Evolutionary conservation across 1,140 invertebrate genomes (phyloP).

Genomic region (Drosophila kohkoa): DNA sequence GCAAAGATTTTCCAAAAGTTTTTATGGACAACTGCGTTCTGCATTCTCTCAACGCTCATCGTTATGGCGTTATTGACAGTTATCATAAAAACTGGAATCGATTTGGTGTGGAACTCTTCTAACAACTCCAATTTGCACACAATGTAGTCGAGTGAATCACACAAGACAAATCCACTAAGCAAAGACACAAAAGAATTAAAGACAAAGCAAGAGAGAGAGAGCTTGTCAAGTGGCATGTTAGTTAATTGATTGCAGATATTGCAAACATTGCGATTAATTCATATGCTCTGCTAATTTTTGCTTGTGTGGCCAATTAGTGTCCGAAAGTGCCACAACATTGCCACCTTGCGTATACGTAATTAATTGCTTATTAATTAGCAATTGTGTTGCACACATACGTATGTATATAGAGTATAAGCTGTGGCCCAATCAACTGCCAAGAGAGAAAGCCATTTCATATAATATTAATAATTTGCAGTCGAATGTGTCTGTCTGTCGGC

Average conservation of each 20-base stretch:
- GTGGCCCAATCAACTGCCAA: constrained; percentile 42
- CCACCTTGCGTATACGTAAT: constrained; percentile 38
- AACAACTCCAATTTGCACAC: not conserved
- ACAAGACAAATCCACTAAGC: not conserved
- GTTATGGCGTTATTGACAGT: constrained; percentile 2
- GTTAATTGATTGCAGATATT: constrained; percentile 40
- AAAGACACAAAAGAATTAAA: not conserved
- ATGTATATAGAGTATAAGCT: constrained; percentile 38
- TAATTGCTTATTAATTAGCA: constrained; percentile 76
- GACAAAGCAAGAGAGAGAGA: not conserved
- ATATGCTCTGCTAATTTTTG: constrained; percentile 9
- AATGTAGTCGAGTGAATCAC: constrained; percentile 1
- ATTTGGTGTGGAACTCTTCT: not conserved
- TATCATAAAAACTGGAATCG: not conserved
- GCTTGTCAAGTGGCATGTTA: constrained; percentile 4
- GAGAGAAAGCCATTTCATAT: constrained; percentile 55
- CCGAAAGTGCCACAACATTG: constrained; percentile 49
- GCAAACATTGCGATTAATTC: constrained; percentile 18
- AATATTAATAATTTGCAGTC: constrained; percentile 56
- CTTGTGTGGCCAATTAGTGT: constrained; percentile 51
- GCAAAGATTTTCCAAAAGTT: constrained; percentile 11
- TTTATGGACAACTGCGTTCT: not conserved
- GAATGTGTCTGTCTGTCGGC: not conserved
- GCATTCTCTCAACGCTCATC: not conserved
- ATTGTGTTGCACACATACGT: constrained; percentile 30